Conservation (phyloP, 2,797 vertebrate species). For the Amblyraja radiata region DNA sequence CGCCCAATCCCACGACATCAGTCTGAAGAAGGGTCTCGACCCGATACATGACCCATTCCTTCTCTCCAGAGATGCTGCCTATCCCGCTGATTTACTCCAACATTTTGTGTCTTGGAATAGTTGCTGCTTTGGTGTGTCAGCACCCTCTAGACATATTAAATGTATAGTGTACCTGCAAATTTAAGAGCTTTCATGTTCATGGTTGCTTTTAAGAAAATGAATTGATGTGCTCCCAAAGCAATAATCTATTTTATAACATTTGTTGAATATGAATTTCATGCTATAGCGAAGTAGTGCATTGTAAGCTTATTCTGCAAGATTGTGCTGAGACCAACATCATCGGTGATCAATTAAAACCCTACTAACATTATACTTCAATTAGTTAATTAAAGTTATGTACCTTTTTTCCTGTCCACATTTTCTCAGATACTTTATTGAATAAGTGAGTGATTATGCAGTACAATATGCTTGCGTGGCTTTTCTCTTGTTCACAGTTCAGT, state of each 20-base stretch:
- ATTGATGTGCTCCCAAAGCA: not conserved
- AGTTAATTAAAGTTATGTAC: not conserved
- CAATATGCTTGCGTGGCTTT: not conserved
- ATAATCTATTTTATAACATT: not conserved
- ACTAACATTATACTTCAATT: not conserved
- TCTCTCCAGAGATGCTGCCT: too few species aligned
- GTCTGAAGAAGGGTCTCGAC: too few species aligned
- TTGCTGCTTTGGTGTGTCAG: not conserved
- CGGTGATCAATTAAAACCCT: not conserved
- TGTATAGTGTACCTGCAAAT: not conserved
- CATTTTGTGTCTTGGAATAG: not conserved
- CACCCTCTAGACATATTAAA: not conserved
- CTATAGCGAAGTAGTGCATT: not conserved
- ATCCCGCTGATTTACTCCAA: too few species aligned
- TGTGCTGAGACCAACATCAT: not conserved
- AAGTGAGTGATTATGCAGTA: not conserved
- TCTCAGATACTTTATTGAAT: not conserved
- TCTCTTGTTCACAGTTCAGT: not conserved
- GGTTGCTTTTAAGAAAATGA: slow-evolving; percentile 5
- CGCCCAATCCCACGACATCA: too few species aligned
- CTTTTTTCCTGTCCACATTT: not conserved
- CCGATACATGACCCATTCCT: too few species aligned
- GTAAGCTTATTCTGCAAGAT: not conserved
- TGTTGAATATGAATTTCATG: not conserved
- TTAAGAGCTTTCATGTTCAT: not conserved